Evolutionary conservation across 2,797 vertebrate species (phyloP).

Genomic region (Psittacula echo): DNA sequence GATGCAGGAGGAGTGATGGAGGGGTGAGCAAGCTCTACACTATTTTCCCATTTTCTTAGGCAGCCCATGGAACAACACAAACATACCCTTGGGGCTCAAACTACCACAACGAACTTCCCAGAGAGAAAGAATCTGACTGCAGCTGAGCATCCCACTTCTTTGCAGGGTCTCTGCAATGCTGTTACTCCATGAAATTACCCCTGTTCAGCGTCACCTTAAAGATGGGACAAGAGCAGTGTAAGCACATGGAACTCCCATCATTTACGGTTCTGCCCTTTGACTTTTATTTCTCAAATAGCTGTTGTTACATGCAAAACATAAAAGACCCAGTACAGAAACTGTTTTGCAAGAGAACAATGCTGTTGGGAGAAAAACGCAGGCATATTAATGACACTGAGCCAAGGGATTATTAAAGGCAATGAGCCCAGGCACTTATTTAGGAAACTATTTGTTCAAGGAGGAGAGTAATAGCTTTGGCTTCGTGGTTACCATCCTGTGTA

Average conservation of each 20-base stretch:
- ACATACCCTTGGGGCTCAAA: neutral
- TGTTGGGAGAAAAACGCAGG: neutral
- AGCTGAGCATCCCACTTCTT: neutral
- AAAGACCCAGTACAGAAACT: neutral
- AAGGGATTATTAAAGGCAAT: neutral
- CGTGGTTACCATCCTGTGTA: neutral
- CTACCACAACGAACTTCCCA: neutral
- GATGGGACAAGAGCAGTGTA: neutral
- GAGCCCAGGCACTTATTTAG: neutral
- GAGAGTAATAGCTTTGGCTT: neutral
- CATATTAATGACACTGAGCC: neutral
- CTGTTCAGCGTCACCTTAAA: neutral
- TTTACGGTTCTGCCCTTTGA: neutral
- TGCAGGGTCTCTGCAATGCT: neutral
- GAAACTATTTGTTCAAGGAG: slow-evolving; percentile 7
- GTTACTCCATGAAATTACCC: neutral
- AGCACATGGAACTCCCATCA: neutral
- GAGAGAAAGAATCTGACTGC: neutral
- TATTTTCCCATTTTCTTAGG: neutral
- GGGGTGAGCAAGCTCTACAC: neutral
- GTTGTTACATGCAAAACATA: neutral
- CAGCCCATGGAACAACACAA: neutral
- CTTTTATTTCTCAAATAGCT: neutral
- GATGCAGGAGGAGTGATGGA: neutral
- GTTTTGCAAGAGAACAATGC: neutral